Evolutionary conservation across 2,888 invertebrate genomes (phyloP).

Genomic region (Caenorhabditis becei): DNA sequence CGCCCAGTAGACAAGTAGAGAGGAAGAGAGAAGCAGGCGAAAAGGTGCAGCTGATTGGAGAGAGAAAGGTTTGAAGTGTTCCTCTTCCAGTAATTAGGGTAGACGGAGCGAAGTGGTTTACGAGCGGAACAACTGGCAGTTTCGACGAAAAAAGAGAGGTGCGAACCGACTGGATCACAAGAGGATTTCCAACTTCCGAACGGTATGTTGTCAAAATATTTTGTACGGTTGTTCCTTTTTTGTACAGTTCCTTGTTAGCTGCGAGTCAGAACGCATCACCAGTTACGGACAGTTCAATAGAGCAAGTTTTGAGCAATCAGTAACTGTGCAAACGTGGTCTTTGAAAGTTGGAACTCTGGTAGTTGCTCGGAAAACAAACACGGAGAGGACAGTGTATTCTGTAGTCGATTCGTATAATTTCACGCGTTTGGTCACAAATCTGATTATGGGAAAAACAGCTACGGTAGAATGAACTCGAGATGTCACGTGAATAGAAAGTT

Average conservation of each 20-base stretch:
- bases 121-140: constrained; percentile 54
- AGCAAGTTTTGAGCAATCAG: no score
- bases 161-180: constrained; percentile 9
- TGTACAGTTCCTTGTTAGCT: no score
- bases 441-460: no score
- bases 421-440: no score
- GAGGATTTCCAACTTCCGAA: constrained; percentile 9
- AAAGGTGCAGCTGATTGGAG: constrained; percentile 39
- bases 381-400: neutral
- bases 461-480: no score
- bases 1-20: constrained; percentile 35
- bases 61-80: constrained; percentile 48
- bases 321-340: no score
- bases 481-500: no score
- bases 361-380: neutral
- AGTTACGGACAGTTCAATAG: no score
- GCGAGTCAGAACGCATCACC: no score
- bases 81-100: constrained; percentile 54
- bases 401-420: no score
- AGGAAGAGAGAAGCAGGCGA: constrained; percentile 29
- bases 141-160: constrained; percentile 3
- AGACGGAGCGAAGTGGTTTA: constrained; percentile 26
- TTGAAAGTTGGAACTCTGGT: neutral
- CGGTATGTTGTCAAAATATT: constrained; percentile 22
- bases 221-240: no score